A percentile compares a stretch with the other conserved stretches of the same genome.
Evolutionary conservation across 2,797 vertebrate genomes (phyloP).

Genomic region (Galagoides demidoff): DNA sequence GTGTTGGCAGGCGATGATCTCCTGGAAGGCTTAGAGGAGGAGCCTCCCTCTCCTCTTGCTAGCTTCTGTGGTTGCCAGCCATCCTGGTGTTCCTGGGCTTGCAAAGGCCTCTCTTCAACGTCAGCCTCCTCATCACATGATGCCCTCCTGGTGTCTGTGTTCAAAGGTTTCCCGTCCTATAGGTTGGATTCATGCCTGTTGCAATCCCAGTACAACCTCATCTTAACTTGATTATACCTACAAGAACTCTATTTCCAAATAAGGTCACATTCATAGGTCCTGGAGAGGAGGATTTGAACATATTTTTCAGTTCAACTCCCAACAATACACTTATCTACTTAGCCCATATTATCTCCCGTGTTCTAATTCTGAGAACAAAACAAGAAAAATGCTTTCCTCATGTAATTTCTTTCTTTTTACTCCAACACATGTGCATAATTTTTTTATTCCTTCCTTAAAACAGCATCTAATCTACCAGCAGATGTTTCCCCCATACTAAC

Average conservation of each 20-base stretch:
- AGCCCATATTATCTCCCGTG: background rate
- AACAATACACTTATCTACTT: background rate
- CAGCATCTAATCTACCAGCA: background rate
- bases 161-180: background rate
- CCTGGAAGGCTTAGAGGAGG: background rate
- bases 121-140: background rate
- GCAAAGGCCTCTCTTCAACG: fast-evolving
- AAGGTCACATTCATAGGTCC: background rate
- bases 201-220: background rate
- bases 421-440: background rate
- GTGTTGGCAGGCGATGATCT: background rate
- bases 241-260: background rate
- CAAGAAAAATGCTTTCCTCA: background rate
- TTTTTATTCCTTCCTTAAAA: slow-evolving; percentile 48
- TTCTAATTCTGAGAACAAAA: background rate
- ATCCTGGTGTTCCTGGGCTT: background rate
- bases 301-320: background rate
- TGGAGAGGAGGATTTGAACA: background rate
- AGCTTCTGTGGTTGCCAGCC: background rate
- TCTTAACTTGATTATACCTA: background rate
- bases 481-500: background rate
- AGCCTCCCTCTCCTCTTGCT: background rate
- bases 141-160: background rate
- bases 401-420: background rate
- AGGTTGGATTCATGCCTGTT: background rate